phyloP scores from a whole-genome alignment of 2,888 invertebrate species.

The Argyresthia goedartella region DNA sequence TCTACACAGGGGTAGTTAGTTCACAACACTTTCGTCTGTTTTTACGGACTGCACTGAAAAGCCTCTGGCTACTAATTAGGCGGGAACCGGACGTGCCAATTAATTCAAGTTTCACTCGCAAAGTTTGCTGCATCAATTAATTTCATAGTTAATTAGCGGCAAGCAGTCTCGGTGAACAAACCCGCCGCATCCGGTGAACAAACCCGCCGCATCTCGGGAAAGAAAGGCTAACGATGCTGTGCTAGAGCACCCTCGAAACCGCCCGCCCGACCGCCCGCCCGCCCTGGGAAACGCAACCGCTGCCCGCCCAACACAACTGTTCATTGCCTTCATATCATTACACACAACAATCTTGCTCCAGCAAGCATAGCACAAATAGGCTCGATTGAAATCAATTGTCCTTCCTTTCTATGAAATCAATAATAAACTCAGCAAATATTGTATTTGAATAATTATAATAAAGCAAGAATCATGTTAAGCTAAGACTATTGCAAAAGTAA shows the following conservation, averaged over 20 bases:
- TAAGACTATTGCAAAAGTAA: constrained; percentile 7
- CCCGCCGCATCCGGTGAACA: constrained; percentile 50
- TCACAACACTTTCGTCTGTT: constrained; percentile 59
- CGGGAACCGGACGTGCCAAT: constrained; percentile 70
- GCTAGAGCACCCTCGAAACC: constrained; percentile 26
- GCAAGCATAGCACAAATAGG: no score
- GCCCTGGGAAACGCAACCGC: not conserved
- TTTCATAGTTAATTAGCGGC: constrained; percentile 69
- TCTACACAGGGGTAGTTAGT: no score
- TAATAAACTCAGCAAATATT: no score
- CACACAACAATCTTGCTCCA: not conserved
- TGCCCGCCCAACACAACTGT: not conserved
- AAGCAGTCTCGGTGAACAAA: constrained; percentile 51
- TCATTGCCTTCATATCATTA: not conserved
- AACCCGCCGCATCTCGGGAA: constrained; percentile 51
- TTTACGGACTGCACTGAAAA: constrained; percentile 65
- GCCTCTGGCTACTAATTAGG: constrained; percentile 70
- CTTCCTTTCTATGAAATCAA: no score
- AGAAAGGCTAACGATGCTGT: constrained; percentile 65
- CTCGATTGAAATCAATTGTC: no score
- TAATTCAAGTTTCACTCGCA: constrained; percentile 71
- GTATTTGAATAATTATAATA: no score
- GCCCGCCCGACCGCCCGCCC: constrained; percentile 9
- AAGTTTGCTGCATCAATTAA: constrained; percentile 71
- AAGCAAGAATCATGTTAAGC: not conserved